Conservation (phyloP, 2,797 vertebrate species). For the Synanceia verrucosa region DNA sequence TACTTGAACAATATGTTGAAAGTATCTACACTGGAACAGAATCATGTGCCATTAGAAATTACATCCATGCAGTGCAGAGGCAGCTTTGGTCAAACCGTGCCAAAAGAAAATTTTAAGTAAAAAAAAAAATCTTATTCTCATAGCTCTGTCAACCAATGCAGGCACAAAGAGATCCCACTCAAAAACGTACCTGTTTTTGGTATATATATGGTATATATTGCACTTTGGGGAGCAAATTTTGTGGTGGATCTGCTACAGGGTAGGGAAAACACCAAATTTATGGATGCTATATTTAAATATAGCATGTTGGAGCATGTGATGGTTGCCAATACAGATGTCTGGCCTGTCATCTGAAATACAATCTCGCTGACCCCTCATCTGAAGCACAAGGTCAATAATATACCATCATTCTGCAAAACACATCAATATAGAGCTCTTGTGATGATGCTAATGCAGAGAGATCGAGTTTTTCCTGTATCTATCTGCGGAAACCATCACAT, state of each 20-base stretch:
- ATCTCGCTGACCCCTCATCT: neutral
- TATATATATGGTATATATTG: too few relatives aligned
- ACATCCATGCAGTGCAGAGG: neutral
- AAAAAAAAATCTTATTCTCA: slow-evolving; percentile 14
- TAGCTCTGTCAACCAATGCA: neutral
- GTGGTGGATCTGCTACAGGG: neutral
- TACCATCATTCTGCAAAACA: neutral
- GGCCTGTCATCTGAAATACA: slow-evolving; percentile 14
- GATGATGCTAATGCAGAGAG: slow-evolving; percentile 20
- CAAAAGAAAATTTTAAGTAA: slow-evolving; percentile 18
- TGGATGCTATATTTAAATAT: too few relatives aligned
- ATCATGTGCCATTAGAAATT: neutral
- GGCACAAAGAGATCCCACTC: slow-evolving; percentile 1
- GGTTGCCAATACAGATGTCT: slow-evolving; percentile 2
- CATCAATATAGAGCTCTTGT: neutral
- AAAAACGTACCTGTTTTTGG: slow-evolving; percentile 1
- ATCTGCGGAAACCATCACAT: slow-evolving; percentile 10
- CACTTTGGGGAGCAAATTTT: too few relatives aligned
- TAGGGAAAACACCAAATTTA: neutral
- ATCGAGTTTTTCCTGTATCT: neutral
- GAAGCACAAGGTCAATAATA: slow-evolving; percentile 7
- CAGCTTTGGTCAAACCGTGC: neutral
- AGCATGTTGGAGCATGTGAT: neutral
- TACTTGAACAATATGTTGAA: neutral
- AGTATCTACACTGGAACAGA: neutral